A percentile compares a stretch with the other conserved stretches of the same genome.
Evolutionary conservation across 2,797 vertebrate species (phyloP).

Genomic region (Chiroxiphia lanceolata): DNA sequence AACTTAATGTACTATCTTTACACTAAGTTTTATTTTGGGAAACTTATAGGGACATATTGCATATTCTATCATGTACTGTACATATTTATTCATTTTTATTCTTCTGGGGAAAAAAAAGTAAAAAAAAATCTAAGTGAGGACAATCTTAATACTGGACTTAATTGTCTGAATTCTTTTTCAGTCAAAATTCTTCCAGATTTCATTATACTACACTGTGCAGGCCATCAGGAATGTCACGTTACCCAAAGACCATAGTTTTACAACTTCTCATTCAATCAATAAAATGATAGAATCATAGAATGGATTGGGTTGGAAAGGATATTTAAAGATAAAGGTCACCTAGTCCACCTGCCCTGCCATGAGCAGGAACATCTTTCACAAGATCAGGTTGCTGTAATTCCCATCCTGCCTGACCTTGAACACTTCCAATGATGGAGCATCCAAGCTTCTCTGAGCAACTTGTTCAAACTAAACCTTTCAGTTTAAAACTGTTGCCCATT

Average conservation of each 20-base stretch:
- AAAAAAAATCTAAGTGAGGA: neutral
- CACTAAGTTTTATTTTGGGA: neutral
- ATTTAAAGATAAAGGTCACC: neutral
- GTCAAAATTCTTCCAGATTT: neutral
- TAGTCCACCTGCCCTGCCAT: neutral
- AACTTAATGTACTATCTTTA: constrained; percentile 1
- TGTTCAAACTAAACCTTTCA: neutral
- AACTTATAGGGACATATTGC: neutral
- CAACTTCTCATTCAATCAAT: neutral
- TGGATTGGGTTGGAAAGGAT: neutral
- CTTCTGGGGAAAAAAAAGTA: neutral
- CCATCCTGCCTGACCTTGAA: neutral
- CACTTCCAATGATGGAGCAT: neutral
- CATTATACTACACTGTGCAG: neutral
- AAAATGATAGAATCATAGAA: neutral
- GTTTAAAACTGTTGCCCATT: neutral
- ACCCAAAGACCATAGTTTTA: neutral
- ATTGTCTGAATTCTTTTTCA: neutral
- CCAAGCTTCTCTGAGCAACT: neutral
- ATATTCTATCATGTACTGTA: neutral
- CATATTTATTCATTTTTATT: neutral
- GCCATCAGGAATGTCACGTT: neutral
- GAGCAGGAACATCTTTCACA: neutral
- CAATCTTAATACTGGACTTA: neutral
- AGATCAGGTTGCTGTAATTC: neutral